These are phyloP conservation scores for Callinectes sapidus DNA, from an alignment of 2,888 invertebrate genomes.

Conservation along the genomic window DNA sequence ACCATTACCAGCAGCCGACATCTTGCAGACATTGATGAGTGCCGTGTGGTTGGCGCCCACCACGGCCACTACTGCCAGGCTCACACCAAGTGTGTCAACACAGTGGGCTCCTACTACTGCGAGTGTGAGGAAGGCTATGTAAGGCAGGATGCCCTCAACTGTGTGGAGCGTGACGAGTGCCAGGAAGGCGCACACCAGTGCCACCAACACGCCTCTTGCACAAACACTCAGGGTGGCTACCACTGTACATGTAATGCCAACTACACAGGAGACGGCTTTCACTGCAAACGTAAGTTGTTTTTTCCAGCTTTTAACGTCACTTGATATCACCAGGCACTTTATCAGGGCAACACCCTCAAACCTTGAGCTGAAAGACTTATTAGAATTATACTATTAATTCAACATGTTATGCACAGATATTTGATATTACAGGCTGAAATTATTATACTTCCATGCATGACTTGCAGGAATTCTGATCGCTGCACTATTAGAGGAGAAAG, in stretches of 20 bases:
- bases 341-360: background rate
- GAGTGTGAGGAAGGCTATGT: conserved; percentile 88
- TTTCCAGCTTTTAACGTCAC: background rate
- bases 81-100: conserved; percentile 89
- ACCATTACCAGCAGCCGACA: background rate
- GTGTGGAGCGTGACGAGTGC: conserved; percentile 89
- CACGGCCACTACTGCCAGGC: conserved; percentile 90
- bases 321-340: background rate
- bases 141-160: conserved; percentile 85
- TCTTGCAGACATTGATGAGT: conserved; percentile 88
- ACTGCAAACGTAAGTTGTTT: conserved; percentile 84
- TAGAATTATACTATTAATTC: background rate
- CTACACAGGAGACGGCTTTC: conserved; percentile 85
- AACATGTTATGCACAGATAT: background rate
- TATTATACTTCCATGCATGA: background rate
- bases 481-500: too few relatives aligned
- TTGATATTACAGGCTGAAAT: background rate
- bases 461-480: background rate
- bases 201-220: conserved; percentile 85
- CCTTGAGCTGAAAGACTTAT: background rate
- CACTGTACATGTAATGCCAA: conserved; percentile 84
- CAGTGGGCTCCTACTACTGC: conserved; percentile 87
- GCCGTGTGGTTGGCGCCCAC: conserved; percentile 85
- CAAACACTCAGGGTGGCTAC: conserved; percentile 87
- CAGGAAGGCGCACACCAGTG: conserved; percentile 84